Base-by-base conservation (phyloP, 1,140 invertebrate genomes). In the Rhizoglyphus robini region DNA sequence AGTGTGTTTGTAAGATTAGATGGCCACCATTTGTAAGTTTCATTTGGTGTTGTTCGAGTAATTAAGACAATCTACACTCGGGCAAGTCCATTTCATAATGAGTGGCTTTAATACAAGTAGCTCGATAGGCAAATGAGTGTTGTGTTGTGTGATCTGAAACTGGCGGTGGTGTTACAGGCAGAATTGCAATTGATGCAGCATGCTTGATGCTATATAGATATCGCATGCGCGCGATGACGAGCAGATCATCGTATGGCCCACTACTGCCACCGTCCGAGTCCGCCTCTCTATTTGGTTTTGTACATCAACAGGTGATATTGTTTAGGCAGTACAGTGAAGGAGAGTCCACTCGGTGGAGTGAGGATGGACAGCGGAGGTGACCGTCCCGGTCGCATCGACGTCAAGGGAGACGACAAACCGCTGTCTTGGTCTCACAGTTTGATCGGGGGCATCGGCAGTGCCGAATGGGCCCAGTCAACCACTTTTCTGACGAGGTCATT, bases 51-150 rank as follows among this genome's bases (percentile, higher is more conserved):
- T n/a, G n/a, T n/a, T n/a, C n/a, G n/a, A n/a, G n/a, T n/a, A n/a
- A n/a, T n/a, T n/a, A n/a, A n/a, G n/a, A n/a, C n/a, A n/a, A n/a
- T n/a, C n/a, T n/a, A n/a, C n/a, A n/a, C n/a, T n/a, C n/a, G n/a
- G n/a, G n/a, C n/a, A n/a, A n/a, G n/a, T n/a, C n/a, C n/a, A 54
- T 54, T 54, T 54, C 51, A 54, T 23, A 54, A 54, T 54, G 51
- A 20, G 20, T 54, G 51, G 23, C 8, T 54, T 23, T 54, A 54
- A 54, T 54, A 54, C 23, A 54, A 54, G 51, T 54, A 23, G 23
- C 51, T 32, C 31, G 51, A 54, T 54, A 54, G 51, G 51, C 51
- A 54, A 54, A 54, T 54, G 23, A 23, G 23, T 20, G 15, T 54
- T 8, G 23, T 54, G 51, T 8, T 41, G 36, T 41, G 36, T 11